Evolutionary conservation across 2,113 vertebrate genomes (phyloP).

Genomic region (Laticauda colubrina): DNA sequence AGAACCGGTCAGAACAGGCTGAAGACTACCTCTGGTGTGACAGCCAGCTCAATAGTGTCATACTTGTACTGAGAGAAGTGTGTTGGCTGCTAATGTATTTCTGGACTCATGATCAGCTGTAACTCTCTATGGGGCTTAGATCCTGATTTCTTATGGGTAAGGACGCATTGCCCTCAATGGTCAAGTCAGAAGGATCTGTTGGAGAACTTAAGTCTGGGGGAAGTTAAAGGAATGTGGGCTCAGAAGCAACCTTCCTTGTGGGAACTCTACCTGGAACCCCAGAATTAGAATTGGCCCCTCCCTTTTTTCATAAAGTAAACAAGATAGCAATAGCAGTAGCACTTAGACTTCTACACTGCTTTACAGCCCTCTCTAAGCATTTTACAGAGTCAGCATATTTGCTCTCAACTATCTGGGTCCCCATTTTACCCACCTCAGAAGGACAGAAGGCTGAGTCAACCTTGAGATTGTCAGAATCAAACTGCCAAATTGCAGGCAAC

Average conservation of each 20-base stretch:
- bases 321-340: no score
- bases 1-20: no score
- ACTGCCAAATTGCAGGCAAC: no score
- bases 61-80: neutral
- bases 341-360: no score
- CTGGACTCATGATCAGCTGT: neutral
- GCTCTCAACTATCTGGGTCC: no score
- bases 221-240: neutral
- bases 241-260: neutral
- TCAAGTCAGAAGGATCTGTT: neutral
- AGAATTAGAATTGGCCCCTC: neutral
- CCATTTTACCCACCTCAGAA: no score
- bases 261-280: neutral
- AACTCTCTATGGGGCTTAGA: neutral
- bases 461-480: no score
- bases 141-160: neutral
- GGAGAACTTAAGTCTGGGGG: neutral
- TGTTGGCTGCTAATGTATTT: neutral
- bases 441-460: no score
- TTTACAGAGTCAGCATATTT: no score
- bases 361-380: no score
- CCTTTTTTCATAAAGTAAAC: neutral
- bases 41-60: neutral
- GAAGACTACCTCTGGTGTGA: neutral
- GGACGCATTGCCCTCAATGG: neutral